A percentile compares a stretch with the other conserved stretches of the same genome.
phyloP scores from a whole-genome alignment of 2,113 vertebrate species.

The cat (Felis catus) region DNA sequence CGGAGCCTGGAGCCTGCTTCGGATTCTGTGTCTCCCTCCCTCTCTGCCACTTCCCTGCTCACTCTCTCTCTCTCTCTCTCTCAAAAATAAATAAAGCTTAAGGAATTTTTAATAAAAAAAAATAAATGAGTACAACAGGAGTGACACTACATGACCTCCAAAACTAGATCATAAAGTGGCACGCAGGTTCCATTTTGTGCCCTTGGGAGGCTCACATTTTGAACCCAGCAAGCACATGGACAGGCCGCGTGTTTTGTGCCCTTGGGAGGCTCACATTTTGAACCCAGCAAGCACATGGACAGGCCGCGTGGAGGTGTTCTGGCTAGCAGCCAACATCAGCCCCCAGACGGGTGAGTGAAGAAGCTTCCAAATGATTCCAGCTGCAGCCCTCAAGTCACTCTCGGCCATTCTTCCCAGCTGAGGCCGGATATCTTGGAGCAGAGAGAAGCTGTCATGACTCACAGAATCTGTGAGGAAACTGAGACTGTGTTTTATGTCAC shows the following conservation, averaged over 20 bases:
- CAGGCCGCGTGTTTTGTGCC: neutral
- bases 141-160: neutral
- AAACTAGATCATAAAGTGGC: neutral
- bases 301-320: neutral
- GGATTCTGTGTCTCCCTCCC: no score
- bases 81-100: no score
- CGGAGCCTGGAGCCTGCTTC: no score
- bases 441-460: neutral
- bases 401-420: neutral
- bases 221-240: fast-evolving
- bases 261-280: neutral
- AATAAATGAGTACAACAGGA: neutral
- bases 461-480: neutral
- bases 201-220: neutral
- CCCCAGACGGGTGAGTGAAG: neutral
- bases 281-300: fast-evolving
- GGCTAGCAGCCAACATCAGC: neutral
- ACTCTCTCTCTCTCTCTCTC: no score
- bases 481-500: neutral
- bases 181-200: neutral
- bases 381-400: neutral
- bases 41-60: no score
- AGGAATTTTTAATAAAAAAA: no score
- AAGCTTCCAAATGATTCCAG: neutral
- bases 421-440: neutral